Percentiles rank a stretch among this genome's conserved stretches.
phyloP scores from a whole-genome alignment of 2,797 vertebrate species.

The Prunella strophiata region DNA sequence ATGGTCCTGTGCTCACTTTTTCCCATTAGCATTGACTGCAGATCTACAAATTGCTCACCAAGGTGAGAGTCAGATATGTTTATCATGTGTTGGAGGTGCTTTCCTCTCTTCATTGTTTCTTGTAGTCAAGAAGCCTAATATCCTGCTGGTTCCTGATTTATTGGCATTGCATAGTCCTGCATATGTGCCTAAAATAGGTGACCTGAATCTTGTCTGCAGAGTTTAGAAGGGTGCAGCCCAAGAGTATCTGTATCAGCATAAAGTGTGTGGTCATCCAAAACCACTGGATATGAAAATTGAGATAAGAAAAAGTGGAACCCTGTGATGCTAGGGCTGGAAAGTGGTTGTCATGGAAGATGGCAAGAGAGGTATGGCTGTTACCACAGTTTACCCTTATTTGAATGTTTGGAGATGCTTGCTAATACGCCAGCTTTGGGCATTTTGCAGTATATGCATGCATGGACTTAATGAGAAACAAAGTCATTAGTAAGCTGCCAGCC shows the following conservation, averaged over 20 bases:
- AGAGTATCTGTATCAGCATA: slow-evolving; percentile 42
- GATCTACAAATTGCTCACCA: neutral
- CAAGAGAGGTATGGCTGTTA: slow-evolving; percentile 27
- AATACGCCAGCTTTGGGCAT: neutral
- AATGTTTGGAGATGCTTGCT: slow-evolving; percentile 32
- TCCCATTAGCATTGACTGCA: neutral
- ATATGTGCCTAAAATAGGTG: slow-evolving; percentile 28
- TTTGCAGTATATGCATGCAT: neutral
- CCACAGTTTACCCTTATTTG: neutral
- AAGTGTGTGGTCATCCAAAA: slow-evolving; percentile 37
- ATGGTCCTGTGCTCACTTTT: neutral
- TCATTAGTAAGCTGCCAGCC: slow-evolving; percentile 45
- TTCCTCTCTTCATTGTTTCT: neutral
- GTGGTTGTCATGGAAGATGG: slow-evolving; percentile 15
- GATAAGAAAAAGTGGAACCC: slow-evolving; percentile 27
- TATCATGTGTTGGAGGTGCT: neutral
- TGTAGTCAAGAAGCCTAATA: neutral
- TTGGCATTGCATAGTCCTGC: neutral
- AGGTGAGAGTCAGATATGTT: neutral
- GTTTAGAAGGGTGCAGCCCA: slow-evolving; percentile 40
- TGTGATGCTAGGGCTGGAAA: slow-evolving; percentile 38
- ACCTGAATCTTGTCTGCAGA: slow-evolving; percentile 56
- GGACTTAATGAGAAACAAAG: neutral
- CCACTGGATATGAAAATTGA: slow-evolving; percentile 34
- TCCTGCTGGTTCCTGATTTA: neutral